These are phyloP conservation scores for Notocelia uddmanniana DNA, from an alignment of 2,888 invertebrate species.

Conservation along the genomic window DNA sequence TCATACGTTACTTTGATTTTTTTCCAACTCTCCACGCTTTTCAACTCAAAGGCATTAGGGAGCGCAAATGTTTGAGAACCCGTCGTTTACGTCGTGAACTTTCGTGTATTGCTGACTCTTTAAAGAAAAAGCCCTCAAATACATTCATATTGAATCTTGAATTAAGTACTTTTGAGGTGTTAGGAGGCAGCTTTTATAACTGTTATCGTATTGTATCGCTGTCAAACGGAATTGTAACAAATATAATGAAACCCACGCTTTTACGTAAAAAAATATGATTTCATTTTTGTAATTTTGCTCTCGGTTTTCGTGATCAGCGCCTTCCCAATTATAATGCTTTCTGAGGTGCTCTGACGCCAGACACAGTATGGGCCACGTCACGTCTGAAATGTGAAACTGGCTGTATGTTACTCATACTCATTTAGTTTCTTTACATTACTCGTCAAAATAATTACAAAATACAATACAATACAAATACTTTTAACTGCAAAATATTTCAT, in stretches of 20 bases:
- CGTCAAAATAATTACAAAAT: too few species aligned
- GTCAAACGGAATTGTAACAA: neutral
- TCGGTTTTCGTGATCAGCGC: too few species aligned
- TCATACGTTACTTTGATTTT: constrained; percentile 36
- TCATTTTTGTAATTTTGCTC: too few species aligned
- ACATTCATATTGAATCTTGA: neutral
- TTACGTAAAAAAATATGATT: too few species aligned
- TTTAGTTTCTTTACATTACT: too few species aligned
- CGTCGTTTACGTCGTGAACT: constrained; percentile 16
- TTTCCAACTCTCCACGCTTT: constrained; percentile 20
- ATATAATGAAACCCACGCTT: neutral
- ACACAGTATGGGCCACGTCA: too few species aligned
- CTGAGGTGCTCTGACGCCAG: too few species aligned
- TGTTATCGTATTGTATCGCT: neutral
- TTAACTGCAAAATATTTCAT: too few species aligned
- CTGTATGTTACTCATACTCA: too few species aligned
- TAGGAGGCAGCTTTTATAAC: neutral
- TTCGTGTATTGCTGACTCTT: neutral
- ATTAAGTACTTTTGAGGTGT: neutral
- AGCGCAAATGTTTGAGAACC: constrained; percentile 39
- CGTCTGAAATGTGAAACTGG: too few species aligned
- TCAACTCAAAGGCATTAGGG: constrained; percentile 37
- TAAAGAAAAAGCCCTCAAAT: neutral
- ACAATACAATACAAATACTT: too few species aligned
- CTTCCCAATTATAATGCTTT: too few species aligned